These are phyloP conservation scores for Ancistrus triradiatus DNA, from an alignment of 2,113 vertebrate species.

Conservation along the genomic window DNA sequence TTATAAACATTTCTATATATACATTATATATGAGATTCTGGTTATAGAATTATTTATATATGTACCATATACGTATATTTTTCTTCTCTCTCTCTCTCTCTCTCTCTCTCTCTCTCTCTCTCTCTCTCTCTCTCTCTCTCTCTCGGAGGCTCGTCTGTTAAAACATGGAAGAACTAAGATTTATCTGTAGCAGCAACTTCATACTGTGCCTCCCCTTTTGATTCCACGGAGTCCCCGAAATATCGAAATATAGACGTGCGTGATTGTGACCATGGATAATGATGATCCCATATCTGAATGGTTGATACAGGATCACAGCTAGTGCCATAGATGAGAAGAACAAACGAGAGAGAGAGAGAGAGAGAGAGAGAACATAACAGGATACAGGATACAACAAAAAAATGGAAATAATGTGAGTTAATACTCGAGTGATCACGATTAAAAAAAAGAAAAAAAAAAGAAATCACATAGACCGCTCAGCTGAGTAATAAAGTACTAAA, in stretches of 20 bases:
- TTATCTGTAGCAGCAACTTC: constrained; percentile 95
- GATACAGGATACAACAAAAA: constrained; percentile 66
- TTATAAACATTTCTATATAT: constrained; percentile 42
- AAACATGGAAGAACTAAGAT: constrained; percentile 81
- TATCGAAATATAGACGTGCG: constrained; percentile 69
- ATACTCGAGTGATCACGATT: constrained; percentile 78
- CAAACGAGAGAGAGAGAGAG: constrained; percentile 1
- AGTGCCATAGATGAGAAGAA: constrained; percentile 64
- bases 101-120: constrained; percentile 26
- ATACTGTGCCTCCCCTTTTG: constrained; percentile 99
- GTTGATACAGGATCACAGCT: constrained; percentile 74
- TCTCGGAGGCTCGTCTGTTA: constrained; percentile 54
- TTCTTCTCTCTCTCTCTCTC: no score
- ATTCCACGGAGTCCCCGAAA: constrained; percentile 85
- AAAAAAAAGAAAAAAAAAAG: constrained; percentile 77
- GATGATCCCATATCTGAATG: constrained; percentile 61
- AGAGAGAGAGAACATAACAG: constrained; percentile 31
- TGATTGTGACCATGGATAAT: constrained; percentile 62
- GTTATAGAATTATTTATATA: constrained; percentile 45
- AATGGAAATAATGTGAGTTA: constrained; percentile 76
- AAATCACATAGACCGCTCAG: constrained; percentile 88
- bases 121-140: constrained; percentile 24
- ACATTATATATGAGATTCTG: background rate
- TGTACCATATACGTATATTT: constrained; percentile 43
- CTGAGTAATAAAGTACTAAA: constrained; percentile 98